Percentiles rank a stretch among this genome's conserved stretches.
These are phyloP conservation scores for Hycleus phaleratus DNA, from an alignment of 1,140 invertebrate genomes.

Conservation along the genomic window DNA sequence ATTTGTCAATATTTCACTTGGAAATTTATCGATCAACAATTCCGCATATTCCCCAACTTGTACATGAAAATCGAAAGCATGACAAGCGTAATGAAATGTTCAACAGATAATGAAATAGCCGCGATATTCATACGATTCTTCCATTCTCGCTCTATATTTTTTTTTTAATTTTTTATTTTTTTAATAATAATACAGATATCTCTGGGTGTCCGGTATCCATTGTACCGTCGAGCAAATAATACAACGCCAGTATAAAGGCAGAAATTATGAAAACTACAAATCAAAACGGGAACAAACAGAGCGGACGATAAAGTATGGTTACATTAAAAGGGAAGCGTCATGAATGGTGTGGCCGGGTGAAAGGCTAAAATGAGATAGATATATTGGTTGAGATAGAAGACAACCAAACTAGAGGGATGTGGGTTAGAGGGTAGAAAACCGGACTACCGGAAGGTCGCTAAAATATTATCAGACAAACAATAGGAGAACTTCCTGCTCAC, in stretches of 20 bases:
- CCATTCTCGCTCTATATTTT: no score
- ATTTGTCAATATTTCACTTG: slow-evolving; percentile 12
- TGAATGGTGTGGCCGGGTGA: slow-evolving; percentile 6
- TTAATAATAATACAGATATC: no score
- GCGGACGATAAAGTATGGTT: slow-evolving; percentile 20
- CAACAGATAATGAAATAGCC: no score
- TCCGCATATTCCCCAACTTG: no score
- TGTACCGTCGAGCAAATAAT: no score
- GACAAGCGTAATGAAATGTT: no score
- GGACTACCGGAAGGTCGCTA: slow-evolving; percentile 20
- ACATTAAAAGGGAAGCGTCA: slow-evolving; percentile 22
- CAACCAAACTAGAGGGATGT: no score
- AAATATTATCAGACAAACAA: slow-evolving; percentile 23
- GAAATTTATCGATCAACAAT: background rate
- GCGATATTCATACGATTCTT: no score
- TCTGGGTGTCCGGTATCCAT: no score
- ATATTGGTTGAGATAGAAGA: background rate
- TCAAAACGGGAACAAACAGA: slow-evolving; percentile 19
- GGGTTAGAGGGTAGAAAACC: slow-evolving; percentile 5
- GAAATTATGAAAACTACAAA: slow-evolving; percentile 21
- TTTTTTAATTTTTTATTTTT: no score
- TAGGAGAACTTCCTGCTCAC: slow-evolving; percentile 21
- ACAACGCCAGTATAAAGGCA: no score
- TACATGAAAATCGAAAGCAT: no score
- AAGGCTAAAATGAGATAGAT: background rate